A percentile compares a stretch with the other conserved stretches of the same genome.
Conservation (phyloP, 2,797 vertebrate species). For the Pseudochirops cupreus region DNA sequence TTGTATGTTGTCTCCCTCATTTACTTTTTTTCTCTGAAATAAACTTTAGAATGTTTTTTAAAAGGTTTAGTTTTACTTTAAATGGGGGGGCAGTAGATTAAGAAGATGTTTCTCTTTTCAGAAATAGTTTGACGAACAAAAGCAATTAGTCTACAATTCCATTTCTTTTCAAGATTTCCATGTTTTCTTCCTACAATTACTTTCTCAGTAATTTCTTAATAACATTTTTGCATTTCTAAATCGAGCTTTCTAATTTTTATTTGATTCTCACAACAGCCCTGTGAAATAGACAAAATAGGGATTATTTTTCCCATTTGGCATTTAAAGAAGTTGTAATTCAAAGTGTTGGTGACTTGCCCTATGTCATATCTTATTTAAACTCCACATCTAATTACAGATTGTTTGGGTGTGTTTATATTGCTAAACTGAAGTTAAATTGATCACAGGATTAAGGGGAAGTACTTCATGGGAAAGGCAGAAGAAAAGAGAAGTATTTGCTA, state of each 20-base stretch:
- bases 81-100: neutral
- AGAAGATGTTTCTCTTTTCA: neutral
- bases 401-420: neutral
- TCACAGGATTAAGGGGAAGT: neutral
- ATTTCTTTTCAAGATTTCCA: slow-evolving; percentile 4
- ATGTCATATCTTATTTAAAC: too few species aligned
- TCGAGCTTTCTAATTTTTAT: too few species aligned
- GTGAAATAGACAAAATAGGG: too few species aligned
- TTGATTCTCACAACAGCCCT: too few species aligned
- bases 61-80: slow-evolving; percentile 7
- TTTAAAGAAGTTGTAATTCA: too few species aligned
- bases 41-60: neutral
- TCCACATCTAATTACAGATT: neutral
- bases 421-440: neutral
- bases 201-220: neutral
- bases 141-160: neutral
- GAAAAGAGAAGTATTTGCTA: neutral
- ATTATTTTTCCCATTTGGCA: too few species aligned
- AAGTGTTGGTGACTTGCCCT: too few species aligned
- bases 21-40: neutral
- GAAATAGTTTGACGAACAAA: slow-evolving; percentile 11
- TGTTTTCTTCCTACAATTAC: neutral
- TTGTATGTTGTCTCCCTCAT: neutral
- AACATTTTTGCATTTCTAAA: too few species aligned
- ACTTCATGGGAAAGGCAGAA: neutral